Conservation (phyloP, 2,113 vertebrate genomes). For the Anolis carolinensis region DNA sequence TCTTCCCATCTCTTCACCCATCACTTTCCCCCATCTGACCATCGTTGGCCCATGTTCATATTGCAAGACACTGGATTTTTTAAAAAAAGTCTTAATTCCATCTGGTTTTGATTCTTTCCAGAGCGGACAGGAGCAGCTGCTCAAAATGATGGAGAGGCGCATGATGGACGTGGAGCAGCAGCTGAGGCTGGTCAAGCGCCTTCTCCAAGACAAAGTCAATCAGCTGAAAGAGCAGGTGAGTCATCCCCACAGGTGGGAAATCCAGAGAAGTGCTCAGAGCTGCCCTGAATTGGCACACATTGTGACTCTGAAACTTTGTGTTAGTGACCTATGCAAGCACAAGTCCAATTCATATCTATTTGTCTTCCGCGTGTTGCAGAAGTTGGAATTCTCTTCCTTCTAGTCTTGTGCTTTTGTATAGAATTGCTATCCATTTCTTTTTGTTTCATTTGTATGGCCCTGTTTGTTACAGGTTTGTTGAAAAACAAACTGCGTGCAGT, state of each 20-base stretch:
- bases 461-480: too few species aligned
- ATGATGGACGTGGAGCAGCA: constrained; percentile 93
- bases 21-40: background rate
- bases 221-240: constrained; percentile 95
- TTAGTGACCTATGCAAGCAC: too few species aligned
- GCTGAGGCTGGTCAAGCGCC: constrained; percentile 88
- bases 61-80: background rate
- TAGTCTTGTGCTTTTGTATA: too few species aligned
- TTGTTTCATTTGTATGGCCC: too few species aligned
- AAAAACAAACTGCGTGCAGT: too few species aligned
- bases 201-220: constrained; percentile 91
- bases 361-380: too few species aligned
- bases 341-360: too few species aligned
- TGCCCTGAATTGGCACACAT: background rate
- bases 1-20: background rate
- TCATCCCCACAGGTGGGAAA: background rate
- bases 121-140: constrained; percentile 81
- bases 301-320: background rate
- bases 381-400: too few species aligned
- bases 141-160: constrained; percentile 87
- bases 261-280: too few species aligned
- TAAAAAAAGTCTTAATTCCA: background rate
- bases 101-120: constrained; percentile 60
- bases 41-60: background rate
- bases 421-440: too few species aligned